These are phyloP conservation scores for Beroe forskalii DNA, from an alignment of 37 sponge, comb jelly and placozoan genomes.

Conservation along the genomic window DNA sequence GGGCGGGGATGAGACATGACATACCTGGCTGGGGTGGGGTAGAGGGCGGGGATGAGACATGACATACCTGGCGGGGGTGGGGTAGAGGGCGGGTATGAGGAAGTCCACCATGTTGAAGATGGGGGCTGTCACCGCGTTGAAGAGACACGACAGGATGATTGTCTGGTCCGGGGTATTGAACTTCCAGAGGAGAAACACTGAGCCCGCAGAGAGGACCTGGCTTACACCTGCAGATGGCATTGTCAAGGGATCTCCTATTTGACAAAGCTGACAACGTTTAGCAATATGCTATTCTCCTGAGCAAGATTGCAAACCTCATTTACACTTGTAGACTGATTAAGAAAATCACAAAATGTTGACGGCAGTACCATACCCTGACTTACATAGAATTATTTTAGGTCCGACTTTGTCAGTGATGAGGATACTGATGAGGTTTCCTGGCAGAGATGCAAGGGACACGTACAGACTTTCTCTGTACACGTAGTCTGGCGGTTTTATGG, in stretches of 20 bases:
- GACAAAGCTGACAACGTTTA: too few species aligned
- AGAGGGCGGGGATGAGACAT: too few species aligned
- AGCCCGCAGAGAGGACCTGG: conserved; percentile 66
- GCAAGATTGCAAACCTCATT: too few species aligned
- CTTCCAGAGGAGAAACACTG: conserved; percentile 69
- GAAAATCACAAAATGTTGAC: too few species aligned
- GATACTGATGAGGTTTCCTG: conserved; percentile 66
- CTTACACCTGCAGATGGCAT: conserved; percentile 60
- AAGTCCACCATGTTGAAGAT: conserved; percentile 66
- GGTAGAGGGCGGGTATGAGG: conserved; percentile 50
- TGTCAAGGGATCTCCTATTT: too few species aligned
- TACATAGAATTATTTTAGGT: conserved; percentile 64
- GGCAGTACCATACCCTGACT: too few species aligned
- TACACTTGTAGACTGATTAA: too few species aligned
- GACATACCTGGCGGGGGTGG: conserved; percentile 7
- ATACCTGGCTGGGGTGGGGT: too few species aligned
- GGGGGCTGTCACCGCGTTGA: conserved; percentile 68
- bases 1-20: too few species aligned
- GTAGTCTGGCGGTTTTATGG: neutral
- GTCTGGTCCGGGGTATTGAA: conserved; percentile 47
- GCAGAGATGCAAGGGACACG: conserved; percentile 67
- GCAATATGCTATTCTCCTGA: too few species aligned
- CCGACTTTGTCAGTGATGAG: conserved; percentile 68
- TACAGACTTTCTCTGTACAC: conserved; percentile 72
- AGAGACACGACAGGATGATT: conserved; percentile 67